phyloP scores from a whole-genome alignment of 1,140 invertebrate genomes.

The Drosophila arawakana region DNA sequence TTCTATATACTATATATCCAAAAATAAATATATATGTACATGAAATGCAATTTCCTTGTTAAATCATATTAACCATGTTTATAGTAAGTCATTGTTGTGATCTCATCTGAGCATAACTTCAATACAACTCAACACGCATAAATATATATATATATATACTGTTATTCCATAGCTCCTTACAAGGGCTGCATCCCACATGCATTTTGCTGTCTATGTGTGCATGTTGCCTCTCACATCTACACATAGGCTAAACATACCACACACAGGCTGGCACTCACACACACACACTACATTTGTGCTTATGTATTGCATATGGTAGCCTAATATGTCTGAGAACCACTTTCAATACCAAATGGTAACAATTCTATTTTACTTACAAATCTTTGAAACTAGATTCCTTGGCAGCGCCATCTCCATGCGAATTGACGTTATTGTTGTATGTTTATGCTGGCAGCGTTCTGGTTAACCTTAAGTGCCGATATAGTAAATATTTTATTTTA shows the following conservation, averaged over 20 bases:
- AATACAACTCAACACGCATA: background rate
- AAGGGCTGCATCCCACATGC: slow-evolving; percentile 51
- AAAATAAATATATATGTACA: background rate
- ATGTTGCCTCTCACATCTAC: slow-evolving; percentile 23
- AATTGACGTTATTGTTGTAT: slow-evolving; percentile 48
- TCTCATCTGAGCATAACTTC: slow-evolving; percentile 11
- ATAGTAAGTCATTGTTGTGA: slow-evolving; percentile 12
- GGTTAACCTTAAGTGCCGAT: slow-evolving; percentile 17
- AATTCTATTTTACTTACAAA: slow-evolving; percentile 74
- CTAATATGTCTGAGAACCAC: slow-evolving; percentile 42
- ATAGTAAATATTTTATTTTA: slow-evolving; percentile 57
- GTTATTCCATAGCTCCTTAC: slow-evolving; percentile 35
- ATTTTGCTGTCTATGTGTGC: slow-evolving; percentile 23
- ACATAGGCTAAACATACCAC: slow-evolving; percentile 19
- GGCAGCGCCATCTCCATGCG: slow-evolving; percentile 66
- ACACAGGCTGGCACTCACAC: slow-evolving; percentile 1
- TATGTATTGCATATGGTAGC: slow-evolving; percentile 9
- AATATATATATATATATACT: slow-evolving; percentile 8
- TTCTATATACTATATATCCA: background rate
- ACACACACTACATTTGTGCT: background rate
- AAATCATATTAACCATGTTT: slow-evolving; percentile 10
- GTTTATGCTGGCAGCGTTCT: slow-evolving; percentile 23
- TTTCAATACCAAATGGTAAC: slow-evolving; percentile 46
- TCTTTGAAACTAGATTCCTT: slow-evolving; percentile 69
- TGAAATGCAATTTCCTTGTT: background rate